phyloP scores from a whole-genome alignment of 2,888 invertebrate genomes.

The Drosophila ustulata region DNA sequence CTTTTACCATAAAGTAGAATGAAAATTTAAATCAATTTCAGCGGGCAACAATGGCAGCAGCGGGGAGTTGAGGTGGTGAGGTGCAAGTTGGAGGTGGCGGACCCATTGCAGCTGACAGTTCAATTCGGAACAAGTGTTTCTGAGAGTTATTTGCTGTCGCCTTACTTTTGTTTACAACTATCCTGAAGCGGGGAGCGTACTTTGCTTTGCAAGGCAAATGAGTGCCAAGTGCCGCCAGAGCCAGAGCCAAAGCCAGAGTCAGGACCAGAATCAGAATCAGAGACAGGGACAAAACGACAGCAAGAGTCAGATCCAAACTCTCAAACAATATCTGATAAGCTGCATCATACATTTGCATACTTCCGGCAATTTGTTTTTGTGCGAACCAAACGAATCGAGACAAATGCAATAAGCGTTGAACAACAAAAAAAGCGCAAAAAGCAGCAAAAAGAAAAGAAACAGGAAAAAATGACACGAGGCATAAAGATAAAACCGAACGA shows the following conservation, averaged over 20 bases:
- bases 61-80: background rate
- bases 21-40: slow-evolving; percentile 79
- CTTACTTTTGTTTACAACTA: slow-evolving; percentile 69
- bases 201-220: slow-evolving; percentile 80
- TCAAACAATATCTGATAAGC: slow-evolving; percentile 81
- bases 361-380: slow-evolving; percentile 80
- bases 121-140: slow-evolving; percentile 73
- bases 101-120: slow-evolving; percentile 73
- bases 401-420: slow-evolving; percentile 77
- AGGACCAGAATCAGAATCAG: slow-evolving; percentile 17
- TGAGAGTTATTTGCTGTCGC: slow-evolving; percentile 74
- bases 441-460: slow-evolving; percentile 17
- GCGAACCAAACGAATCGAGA: slow-evolving; percentile 78
- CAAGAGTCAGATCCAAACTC: slow-evolving; percentile 45
- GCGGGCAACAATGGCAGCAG: slow-evolving; percentile 25
- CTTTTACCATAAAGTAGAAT: slow-evolving; percentile 71
- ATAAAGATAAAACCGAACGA: slow-evolving; percentile 67
- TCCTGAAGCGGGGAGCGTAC: slow-evolving; percentile 44
- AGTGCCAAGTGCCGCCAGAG: slow-evolving; percentile 56
- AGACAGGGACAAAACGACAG: slow-evolving; percentile 7
- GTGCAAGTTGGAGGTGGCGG: slow-evolving; percentile 3
- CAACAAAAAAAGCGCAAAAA: slow-evolving; percentile 25
- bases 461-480: slow-evolving; percentile 39
- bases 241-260: background rate
- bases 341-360: slow-evolving; percentile 80